Evolutionary conservation across 2,888 invertebrate species (phyloP), one percentile per base, ranked within the genome.

Genomic region (Mimachlamys varia): DNA sequence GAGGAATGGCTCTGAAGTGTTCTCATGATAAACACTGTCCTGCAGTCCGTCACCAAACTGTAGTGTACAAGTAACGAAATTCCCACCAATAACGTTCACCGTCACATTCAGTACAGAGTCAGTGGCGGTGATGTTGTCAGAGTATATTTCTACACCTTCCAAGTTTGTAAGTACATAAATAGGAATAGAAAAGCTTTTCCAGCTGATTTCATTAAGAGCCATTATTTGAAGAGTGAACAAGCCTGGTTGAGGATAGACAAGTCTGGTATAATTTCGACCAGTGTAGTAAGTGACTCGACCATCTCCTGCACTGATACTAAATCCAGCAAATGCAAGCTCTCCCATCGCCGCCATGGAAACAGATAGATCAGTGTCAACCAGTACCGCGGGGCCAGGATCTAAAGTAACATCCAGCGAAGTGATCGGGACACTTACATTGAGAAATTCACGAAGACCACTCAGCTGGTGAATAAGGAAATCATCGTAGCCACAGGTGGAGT

Each of bases 151-250:
- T n/a, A 92, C 87, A 87, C 55, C 91, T 53, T 90, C 90, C 27
- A 92, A 89, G 17, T 88, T 55, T 17, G 58, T 87, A 33, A 90
- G 88, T 38, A 92, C 91, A 27, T 49, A 88, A 17, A 92, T 49
- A 22, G 88, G 38, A 27, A 90, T 89, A 5, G 37, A 38, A 55
- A 76, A 50, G 7, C 33, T 76, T 58, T 88, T 62, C 22, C 88
- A 90, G 62, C 93, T 92, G 87, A 93, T 89, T 44, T 93, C 93
- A 92, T 93, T 93, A n/a, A 93, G 88, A 19, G 92, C 93, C 19
- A 76, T 88, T 4, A 93, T 87, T 13, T 38, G 37, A 15, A 93
- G 44, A 27, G 33, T 76, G 55, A 89, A 92, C 19, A 55, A n/a
- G 17, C 93, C 93, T 17, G 62, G 17, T 22, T 50, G 17, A 22